Evolutionary conservation across 2,113 vertebrate genomes (phyloP), one percentile per base, ranked within the genome.

Genomic region (Clinocottus analis): DNA sequence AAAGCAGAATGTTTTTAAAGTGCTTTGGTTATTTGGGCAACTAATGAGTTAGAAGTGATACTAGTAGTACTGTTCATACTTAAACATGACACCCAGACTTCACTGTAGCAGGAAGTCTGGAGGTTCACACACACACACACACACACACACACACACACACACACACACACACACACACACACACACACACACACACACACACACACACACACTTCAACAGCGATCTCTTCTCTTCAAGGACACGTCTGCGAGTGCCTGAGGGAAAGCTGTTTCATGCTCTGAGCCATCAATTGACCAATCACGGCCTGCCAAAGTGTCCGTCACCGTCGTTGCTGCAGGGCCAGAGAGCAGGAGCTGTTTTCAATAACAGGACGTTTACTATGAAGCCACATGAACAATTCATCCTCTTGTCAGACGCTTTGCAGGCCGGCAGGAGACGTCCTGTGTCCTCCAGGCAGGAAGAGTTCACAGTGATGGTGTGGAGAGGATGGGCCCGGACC

Each of bases 271-370:
- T 64, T 74, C 23, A 64, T 53, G 39, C 53, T 75, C 60, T 16
- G 3, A 75, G 85, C 72, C 67, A 68, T 81, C 77, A 82, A 47
- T 17, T 49, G 75, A 59, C 82, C 75, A 82, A 78, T 82, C 82
- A 77, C 33, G 55, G 71, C 65, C 27, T 31, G 41, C 72, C 61
- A 70, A 80, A 82, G 69, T 37, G 33, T 72, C 65, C 33, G 53
- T 49, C 2, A 1, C 29, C 23, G 4, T 12, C 3, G 7, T 14
- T 33, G 58, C 74, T 27, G 14, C 23, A 2, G 39, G 21, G 63
- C 71, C 27, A 45, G 58, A 27, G 56, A 31, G 53, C 53, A 70
- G 66, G 53, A 78, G 49, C 55, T 60, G 19, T 39, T 77, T 68
- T 76, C 74, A 72, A 51, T 35, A 66, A 70, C 59, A 72, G 29